Evolutionary conservation across 2,888 invertebrate species (phyloP), one percentile per base, ranked within the genome.

Genomic region (Bombylius major): DNA sequence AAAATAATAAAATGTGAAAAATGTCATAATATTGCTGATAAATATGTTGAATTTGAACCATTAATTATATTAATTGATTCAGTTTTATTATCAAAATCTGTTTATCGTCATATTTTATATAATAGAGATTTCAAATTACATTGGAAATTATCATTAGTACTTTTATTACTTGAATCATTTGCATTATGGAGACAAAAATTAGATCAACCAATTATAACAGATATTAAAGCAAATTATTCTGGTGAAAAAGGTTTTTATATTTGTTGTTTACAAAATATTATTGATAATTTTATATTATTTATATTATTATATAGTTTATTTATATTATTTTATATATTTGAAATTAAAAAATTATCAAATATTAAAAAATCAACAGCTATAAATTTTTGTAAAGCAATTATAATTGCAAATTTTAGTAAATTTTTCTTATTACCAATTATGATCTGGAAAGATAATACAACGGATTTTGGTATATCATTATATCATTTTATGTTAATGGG

Each of bases 41-140:
- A 91, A 70, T 95, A 94, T 68, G 84, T 94, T 58, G 94, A 95
- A 73, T 92, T 88, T 71, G 95, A 95, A 67, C 80, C 84, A n/a
- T 86, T 89, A 1, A 86, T 94, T 61, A 84, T 92, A 0, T 80
- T 90, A 66, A 86, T 95, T 58, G 94, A 95, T 72, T 76, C 91
- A 34, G 79, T 94, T 36, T 74, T 95, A 12, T 78, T 94, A 63
- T 87, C 88, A 48, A 83, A 82, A 58, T 81, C 83, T 65, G 93
- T 92, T 0, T 92, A 90, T 69, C 77, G 92, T 42, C 95, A 95
- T 76, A 78, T 93, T 42, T 75, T 95, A 12, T 86, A 84, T 63
- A 95, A 95, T 69, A 82, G 84, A 8, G 76, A 82, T 51, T 87
- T 89, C 67, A 83, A 86, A 77, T 89, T 89, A 70, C 83, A 81